Conservation (phyloP, 2,113 vertebrate species). For the Microcebus lehilahytsara region DNA sequence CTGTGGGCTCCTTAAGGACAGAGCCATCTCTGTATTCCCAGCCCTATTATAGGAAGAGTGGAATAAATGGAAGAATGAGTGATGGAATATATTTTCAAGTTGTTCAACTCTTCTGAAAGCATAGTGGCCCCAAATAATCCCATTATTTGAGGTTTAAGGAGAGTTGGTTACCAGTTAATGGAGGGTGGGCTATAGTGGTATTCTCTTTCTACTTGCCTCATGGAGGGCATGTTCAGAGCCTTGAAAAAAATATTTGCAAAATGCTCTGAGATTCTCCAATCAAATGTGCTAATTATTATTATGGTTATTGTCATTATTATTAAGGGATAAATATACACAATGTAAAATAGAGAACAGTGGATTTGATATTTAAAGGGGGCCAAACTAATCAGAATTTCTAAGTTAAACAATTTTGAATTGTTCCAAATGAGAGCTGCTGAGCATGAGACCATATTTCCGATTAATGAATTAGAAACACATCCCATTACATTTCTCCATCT, state of each 20-base stretch:
- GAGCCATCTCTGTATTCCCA: background rate
- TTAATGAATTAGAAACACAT: constrained; percentile 48
- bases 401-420: constrained; percentile 49
- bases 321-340: constrained; percentile 6
- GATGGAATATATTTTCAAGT: constrained; percentile 1
- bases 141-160: constrained; percentile 40
- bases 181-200: background rate
- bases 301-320: background rate
- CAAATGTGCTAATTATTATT: constrained; percentile 46
- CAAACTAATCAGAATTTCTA: constrained; percentile 31
- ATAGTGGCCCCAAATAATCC: background rate
- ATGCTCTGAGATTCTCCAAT: constrained; percentile 24
- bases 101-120: constrained; percentile 30
- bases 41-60: background rate
- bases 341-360: constrained; percentile 5
- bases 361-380: constrained; percentile 37
- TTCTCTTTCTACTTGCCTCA: background rate
- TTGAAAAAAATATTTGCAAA: constrained; percentile 54
- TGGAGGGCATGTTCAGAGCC: background rate
- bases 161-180: background rate
- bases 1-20: background rate
- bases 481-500: constrained; percentile 40
- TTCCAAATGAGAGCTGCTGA: constrained; percentile 46
- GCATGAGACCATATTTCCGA: constrained; percentile 51
- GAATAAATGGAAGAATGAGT: constrained; percentile 29